Conservation (phyloP, 1,140 invertebrate species). For the Condylostylus longicornis region DNA sequence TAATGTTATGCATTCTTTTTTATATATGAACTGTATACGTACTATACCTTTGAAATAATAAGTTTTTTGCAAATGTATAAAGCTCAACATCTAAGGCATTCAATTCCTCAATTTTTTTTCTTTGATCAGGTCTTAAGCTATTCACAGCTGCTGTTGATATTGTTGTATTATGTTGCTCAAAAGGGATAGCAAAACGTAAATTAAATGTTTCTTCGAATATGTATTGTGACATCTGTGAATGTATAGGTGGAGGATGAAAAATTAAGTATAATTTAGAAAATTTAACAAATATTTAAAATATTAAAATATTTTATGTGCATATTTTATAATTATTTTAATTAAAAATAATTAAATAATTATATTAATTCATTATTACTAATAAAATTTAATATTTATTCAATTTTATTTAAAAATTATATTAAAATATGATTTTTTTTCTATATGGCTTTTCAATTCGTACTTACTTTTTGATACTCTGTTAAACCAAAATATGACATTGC, state of each 20-base stretch:
- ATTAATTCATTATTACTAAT: not conserved
- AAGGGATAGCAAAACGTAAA: conserved; percentile 72
- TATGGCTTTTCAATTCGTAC: too few relatives aligned
- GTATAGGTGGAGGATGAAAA: conserved; percentile 6
- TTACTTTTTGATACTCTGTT: conserved; percentile 83
- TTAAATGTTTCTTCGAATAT: conserved; percentile 97
- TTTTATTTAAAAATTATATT: too few relatives aligned
- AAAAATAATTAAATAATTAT: conserved; percentile 8
- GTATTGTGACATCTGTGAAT: conserved; percentile 70
- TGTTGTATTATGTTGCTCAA: conserved; percentile 81
- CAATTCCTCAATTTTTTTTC: conserved; percentile 57
- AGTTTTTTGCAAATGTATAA: conserved; percentile 81
- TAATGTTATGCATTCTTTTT: too few relatives aligned
- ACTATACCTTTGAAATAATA: conserved; percentile 57
- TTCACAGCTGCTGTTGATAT: conserved; percentile 61
- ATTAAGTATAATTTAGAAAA: conserved; percentile 5
- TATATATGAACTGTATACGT: conserved; percentile 1
- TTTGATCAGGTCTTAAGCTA: conserved; percentile 52
- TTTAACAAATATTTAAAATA: not conserved
- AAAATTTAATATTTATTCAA: not conserved
- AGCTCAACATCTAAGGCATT: conserved; percentile 87
- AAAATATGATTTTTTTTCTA: conserved; percentile 9
- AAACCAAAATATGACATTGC: conserved; percentile 95
- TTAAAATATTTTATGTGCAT: not conserved
- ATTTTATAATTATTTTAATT: conserved; percentile 2